Base-by-base conservation (phyloP, 23 tunicate species). In the Halocynthia aurantium region DNA sequence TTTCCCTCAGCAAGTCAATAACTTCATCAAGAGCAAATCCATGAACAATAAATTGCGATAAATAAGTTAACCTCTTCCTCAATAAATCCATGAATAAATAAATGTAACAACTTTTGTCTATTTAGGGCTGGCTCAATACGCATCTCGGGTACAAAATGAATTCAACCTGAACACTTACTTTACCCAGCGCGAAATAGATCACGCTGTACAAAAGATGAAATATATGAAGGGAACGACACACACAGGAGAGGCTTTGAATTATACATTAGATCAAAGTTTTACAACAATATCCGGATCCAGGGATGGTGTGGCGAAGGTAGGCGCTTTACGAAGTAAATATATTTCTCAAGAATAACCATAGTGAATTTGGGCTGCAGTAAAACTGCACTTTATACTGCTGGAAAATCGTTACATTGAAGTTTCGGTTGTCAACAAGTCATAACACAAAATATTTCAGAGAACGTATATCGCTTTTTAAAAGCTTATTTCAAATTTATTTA, bases 251-350 rank as follows among this genome's bases (percentile, higher is more conserved):
- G 94, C 87, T 50, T 63, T 88, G 22, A 56, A 78, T 63, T 73
- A 78, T 52, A 78, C 80, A 8, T 62, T 77, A 61, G 58, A 73
- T 21, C 50, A 73, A 53, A 84, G 94, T 22, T 88, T 88, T 60
- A 13, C 80, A 13, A 77, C 63, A 50, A 87, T 66, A 49, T 50
- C 76, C 53, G 94, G 94, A 52, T 86, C 83, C 22, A 78, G 94
- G 67, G 22, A 18, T 18, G 86, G 86, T 44, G 94, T 84, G 19
- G 82, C 94, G 12, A 88, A 88, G 69, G 94, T 88, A 50, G 19
- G 53, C 8, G 8, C 55, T 0, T 51, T 70, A 31, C 44, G 44
- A 31, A 31, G 4, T 31, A 4, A 31, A 31, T n/a, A 31, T 0
- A 31, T 31, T 4, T 31, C 44, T 31, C 4, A 1, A 31, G 44